A percentile compares a stretch with the other conserved stretches of the same genome.
These are phyloP conservation scores for Urocynchramus pylzowi DNA, from an alignment of 2,113 vertebrate genomes.

Conservation along the genomic window DNA sequence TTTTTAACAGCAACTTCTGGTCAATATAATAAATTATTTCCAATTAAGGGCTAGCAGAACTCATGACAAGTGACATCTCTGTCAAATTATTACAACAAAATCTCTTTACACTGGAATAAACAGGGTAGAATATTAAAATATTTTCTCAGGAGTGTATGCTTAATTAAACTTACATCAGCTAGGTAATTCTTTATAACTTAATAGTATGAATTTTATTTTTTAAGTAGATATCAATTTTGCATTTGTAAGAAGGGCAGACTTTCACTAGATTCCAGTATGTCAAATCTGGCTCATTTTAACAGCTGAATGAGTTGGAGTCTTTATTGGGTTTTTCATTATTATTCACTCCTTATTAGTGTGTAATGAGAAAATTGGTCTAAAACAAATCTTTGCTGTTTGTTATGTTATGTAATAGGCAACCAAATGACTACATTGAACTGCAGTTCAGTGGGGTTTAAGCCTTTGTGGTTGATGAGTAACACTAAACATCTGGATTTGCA, in stretches of 20 bases:
- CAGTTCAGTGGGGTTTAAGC: background rate
- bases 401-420: background rate
- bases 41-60: constrained; percentile 28
- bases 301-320: background rate
- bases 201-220: background rate
- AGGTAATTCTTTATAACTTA: background rate
- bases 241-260: background rate
- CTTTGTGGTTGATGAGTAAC: background rate
- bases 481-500: background rate
- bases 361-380: background rate
- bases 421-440: background rate
- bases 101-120: background rate
- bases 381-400: background rate
- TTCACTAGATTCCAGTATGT: background rate
- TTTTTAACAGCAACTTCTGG: background rate
- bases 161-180: constrained; percentile 7
- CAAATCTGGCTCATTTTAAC: background rate
- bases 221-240: background rate
- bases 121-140: background rate
- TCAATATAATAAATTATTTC: constrained; percentile 7
- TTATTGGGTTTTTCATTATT: background rate
- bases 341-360: background rate
- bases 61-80: background rate
- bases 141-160: background rate
- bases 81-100: background rate